Evolutionary conservation across 2,797 vertebrate species (phyloP), one percentile per base, ranked within the genome.

Genomic region (Coendou prehensilis): DNA sequence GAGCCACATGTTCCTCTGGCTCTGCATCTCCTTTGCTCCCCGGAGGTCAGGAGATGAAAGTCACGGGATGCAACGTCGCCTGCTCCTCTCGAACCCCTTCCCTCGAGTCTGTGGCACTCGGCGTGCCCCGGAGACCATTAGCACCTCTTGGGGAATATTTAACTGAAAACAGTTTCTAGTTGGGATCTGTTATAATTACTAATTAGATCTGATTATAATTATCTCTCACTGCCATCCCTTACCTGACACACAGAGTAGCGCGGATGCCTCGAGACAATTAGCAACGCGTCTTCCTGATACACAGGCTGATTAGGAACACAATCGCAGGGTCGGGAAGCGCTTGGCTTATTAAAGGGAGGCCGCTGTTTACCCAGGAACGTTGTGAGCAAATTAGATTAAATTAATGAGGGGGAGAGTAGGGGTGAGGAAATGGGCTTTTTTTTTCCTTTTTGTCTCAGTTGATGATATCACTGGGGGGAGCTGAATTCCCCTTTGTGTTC

Each of bases 181-280:
- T 52, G 33, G 97, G 96, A 97, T 96, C 96, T 91, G 97, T 96
- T 98, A 95, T 98, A 98, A 98, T 98, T 98, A 98, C 98, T 98
- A 98, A 98, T 98, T 98, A 98, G 97, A 97, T 94, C 80, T 97
- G 97, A 98, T 98, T 98, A 91, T 98, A 98, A 98, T 98, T 97
- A 97, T 97, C 97, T 98, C 98, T 98, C 91, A 6, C 95, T 96
- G 90, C 98, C 97, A 73, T 97, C 97, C 98, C 97, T 93, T 97
- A 98, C 98, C 98, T 98, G 97, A 97, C 73, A 67, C 79, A 15
- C 84, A 30, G 97, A 97, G 90, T 87, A 97, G 97, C 83, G 89
- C 93, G 33, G 0, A 87, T 96, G 97, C 97, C 97, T 97, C 75
- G 33, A 22, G 57, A 98, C 98, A 98, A 98, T 98, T 98, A 98